Conservation (phyloP, 2,113 vertebrate species). For the Oryzias javanicus region DNA sequence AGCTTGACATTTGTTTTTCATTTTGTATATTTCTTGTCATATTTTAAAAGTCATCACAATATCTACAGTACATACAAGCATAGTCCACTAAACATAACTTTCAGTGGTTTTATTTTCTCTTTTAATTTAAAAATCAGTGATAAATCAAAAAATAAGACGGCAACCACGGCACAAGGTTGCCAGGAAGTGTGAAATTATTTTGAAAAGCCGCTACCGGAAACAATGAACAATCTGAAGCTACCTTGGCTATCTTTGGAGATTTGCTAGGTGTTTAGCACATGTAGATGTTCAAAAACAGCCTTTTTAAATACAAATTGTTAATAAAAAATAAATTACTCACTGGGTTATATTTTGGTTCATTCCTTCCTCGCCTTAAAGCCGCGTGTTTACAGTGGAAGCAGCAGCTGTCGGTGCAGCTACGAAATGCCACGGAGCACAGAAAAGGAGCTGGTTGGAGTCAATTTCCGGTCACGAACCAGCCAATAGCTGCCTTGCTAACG, state of each 20-base stretch:
- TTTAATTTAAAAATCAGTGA: too few relatives aligned
- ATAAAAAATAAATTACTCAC: constrained; percentile 24
- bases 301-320: fast-evolving
- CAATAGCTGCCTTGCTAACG: constrained; percentile 42
- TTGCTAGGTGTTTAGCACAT: constrained; percentile 17
- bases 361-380: not conserved
- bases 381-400: not conserved
- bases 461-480: constrained; percentile 57
- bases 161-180: not conserved
- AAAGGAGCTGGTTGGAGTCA: constrained; percentile 33
- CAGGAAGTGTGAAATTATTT: constrained; percentile 24
- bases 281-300: not conserved
- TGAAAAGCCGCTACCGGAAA: constrained; percentile 41
- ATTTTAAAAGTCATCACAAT: too few relatives aligned
- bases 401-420: not conserved
- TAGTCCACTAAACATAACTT: too few relatives aligned
- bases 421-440: constrained; percentile 74
- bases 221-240: not conserved
- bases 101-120: too few relatives aligned
- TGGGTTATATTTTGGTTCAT: constrained; percentile 10
- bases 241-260: constrained; percentile 19
- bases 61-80: too few relatives aligned
- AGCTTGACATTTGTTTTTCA: too few relatives aligned
- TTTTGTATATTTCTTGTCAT: too few relatives aligned
- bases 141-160: not conserved